Evolutionary conservation across 2,888 invertebrate genomes (phyloP).

Genomic region (Agriotes lineatus): DNA sequence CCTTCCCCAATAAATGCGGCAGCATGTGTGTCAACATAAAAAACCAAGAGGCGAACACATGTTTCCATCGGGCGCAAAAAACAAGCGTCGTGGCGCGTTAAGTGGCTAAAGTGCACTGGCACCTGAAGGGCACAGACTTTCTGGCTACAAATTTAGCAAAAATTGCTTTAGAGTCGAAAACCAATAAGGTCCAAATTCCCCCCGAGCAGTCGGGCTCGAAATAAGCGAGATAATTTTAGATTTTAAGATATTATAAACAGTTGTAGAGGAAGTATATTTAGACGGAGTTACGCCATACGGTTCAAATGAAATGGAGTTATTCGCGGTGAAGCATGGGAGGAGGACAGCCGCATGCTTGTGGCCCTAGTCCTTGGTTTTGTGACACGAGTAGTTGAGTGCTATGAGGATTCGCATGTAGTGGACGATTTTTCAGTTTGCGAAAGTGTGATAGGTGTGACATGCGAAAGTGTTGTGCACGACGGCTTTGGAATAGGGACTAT

Average conservation of each 20-base stretch:
- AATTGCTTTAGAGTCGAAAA: slow-evolving; percentile 15
- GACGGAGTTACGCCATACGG: slow-evolving; percentile 26
- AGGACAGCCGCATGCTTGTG: slow-evolving; percentile 7
- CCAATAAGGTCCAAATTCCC: slow-evolving; percentile 38
- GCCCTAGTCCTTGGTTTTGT: neutral
- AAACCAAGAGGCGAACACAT: neutral
- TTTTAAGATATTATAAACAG: slow-evolving; percentile 59
- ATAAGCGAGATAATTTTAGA: slow-evolving; percentile 62
- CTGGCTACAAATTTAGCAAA: slow-evolving; percentile 17
- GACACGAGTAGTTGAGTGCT: slow-evolving; percentile 24
- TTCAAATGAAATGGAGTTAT: slow-evolving; percentile 36
- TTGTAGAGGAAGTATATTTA: slow-evolving; percentile 43
- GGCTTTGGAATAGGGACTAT: too few relatives aligned
- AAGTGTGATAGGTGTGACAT: slow-evolving; percentile 5
- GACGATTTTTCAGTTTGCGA: slow-evolving; percentile 11
- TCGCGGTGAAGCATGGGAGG: neutral
- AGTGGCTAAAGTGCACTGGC: neutral
- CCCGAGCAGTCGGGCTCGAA: slow-evolving; percentile 52
- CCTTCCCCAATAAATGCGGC: neutral
- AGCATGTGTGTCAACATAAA: neutral
- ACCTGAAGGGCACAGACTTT: neutral
- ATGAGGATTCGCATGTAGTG: slow-evolving; percentile 27
- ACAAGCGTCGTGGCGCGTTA: neutral
- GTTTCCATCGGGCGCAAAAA: neutral
- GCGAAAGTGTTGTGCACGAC: neutral